Base-by-base conservation (phyloP, 2,888 invertebrate genomes). In the Apotomis betuletana region DNA sequence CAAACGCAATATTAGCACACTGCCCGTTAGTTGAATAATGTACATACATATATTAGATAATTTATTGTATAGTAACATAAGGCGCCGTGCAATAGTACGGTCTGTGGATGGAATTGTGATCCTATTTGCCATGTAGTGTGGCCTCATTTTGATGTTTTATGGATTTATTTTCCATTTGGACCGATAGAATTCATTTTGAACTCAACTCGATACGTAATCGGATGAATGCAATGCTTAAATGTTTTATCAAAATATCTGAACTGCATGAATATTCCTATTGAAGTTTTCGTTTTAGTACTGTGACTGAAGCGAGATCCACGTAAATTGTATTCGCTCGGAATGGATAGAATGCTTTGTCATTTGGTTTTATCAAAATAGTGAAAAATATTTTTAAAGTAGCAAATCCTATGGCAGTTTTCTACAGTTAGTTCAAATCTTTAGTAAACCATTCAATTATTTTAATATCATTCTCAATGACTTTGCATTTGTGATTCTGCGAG, bases 1-100 rank as follows among this genome's bases (percentile, higher is more conserved):
- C 13, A 36, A 54, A 27, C 76, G 68, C 69, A 79, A 75, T 55
- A 44, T 52, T 76, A 80, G 75, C 63, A 75, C 81, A 84, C 83
- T 85, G 83, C 85, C 86, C 79, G 75, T 75, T 87, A 87, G 82
- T 80, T 81, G 83, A 83, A 83, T 82, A 74, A 85, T 77, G 86
- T 85, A 87, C 60, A 76, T 76, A 80, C 78, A 77, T 76, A 80
- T 81, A 80, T 74, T 88, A 87, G 84, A 81, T 85, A 81, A 85
- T 70, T 69, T 69, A 83, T 84, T 80, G 78, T 82, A 78, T 79
- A 78, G 77, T 74, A 76, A 74, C 62, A 15, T 76, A 79, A 75
- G 76, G 76, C 71, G 71, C 75, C 76, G 81, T 79, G 77, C 75
- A 76, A 74, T 69, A 74, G 78, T 78, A 82, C 80, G 78, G 78